Evolutionary conservation across 92 coral and sea anemone species (phyloP), one percentile per base, ranked within the genome.

Genomic region (Zoanthus solanderi): DNA sequence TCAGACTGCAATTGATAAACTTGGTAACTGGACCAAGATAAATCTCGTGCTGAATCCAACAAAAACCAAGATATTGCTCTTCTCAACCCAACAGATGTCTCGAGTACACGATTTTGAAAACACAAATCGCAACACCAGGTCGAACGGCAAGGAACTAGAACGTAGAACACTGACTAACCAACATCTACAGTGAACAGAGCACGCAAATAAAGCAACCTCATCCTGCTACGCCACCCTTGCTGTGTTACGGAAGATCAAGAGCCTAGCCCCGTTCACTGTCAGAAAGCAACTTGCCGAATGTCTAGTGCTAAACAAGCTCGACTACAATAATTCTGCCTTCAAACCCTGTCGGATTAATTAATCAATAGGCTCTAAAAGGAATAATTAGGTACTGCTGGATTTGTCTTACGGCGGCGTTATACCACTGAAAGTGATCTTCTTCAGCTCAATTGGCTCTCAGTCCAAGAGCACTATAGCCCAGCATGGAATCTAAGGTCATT

Each of bases 331-430:
- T 63, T 68, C 78, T 45, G 84, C 83, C 18, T 88, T 48, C 37
- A n/a, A 83, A 31, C 84, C 7, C 65, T 83, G 57, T 84, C 77
- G 34, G 76, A 63, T 5, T 83, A 84, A 74, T 53, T 82, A 4
- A 56, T 56, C 34, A 89, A 89, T 47, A 45, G 91, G 6, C 75
- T 89, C n/a, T 84, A 89, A 30, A 52, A 61, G 15, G 88, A 83
- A 4, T 84, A 87, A 79, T 66, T 65, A 63, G 88, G 84, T 15
- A 46, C 93, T 18, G 93, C 93, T 29, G 87, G 90, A 29, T 78
- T 90, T 37, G 93, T 90, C n/a, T 45, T 87, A 13, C 88, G 93
- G n/a, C 60, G 84, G n/a, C 60, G 84, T 67, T 91, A 71, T 56
- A 84, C 88, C 34, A 37, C 76, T n/a, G 48, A 87, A 50, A 50